Evolutionary conservation across 2,113 vertebrate species (phyloP).

Genomic region (Myrmecobius fasciatus): DNA sequence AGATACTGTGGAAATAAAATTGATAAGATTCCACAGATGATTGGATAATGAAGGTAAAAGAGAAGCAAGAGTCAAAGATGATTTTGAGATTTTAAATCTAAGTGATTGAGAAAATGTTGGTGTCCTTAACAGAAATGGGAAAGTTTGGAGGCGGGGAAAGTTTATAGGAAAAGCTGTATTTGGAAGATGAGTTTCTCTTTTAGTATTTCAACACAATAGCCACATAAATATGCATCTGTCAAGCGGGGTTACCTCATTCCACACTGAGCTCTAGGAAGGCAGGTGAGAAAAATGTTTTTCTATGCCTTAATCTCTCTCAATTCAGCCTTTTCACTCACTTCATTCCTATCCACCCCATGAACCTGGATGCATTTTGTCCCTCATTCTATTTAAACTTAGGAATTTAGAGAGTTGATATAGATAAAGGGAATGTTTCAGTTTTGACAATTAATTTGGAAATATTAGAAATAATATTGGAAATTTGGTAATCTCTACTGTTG

Average conservation of each 20-base stretch:
- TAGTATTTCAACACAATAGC: not conserved
- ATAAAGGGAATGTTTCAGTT: no score
- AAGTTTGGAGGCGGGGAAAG: not conserved
- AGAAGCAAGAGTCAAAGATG: not conserved
- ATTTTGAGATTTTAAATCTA: not conserved
- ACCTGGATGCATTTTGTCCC: not conserved
- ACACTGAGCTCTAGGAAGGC: not conserved
- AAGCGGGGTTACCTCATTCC: not conserved
- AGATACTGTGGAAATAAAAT: not conserved
- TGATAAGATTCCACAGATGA: not conserved
- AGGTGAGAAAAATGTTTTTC: not conserved
- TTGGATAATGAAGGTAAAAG: not conserved
- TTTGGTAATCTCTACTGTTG: not conserved
- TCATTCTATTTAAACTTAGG: not conserved
- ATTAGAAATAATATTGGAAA: no score
- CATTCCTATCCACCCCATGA: not conserved
- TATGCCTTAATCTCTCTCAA: not conserved
- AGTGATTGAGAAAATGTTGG: not conserved
- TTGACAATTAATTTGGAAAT: no score
- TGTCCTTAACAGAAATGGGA: not conserved
- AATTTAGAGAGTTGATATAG: no score
- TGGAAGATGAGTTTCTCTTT: not conserved
- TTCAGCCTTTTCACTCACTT: not conserved
- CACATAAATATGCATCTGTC: not conserved
- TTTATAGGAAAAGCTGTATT: not conserved